phyloP scores from a whole-genome alignment of 2,888 invertebrate genomes.

The Tetanocera ferruginea region DNA sequence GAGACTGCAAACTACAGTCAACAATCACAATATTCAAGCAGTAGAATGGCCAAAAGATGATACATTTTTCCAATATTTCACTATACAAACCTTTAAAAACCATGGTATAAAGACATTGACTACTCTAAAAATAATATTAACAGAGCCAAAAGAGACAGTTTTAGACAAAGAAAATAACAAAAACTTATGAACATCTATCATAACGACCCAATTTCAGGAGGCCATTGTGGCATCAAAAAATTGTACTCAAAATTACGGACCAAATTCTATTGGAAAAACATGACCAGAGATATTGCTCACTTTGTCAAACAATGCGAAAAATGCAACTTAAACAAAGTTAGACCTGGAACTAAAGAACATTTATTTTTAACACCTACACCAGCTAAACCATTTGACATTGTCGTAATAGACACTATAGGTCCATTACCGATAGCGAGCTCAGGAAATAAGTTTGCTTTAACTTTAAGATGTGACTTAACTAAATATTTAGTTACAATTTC shows the following conservation, averaged over 20 bases:
- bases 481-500: constrained; percentile 46
- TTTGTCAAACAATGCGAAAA: constrained; percentile 36
- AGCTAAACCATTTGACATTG: constrained; percentile 40
- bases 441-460: constrained; percentile 42
- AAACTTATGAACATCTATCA: constrained; percentile 17
- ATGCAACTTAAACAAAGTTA: constrained; percentile 42
- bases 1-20: constrained; percentile 30
- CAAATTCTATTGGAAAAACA: constrained; percentile 41
- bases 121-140: constrained; percentile 27
- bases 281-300: too few relatives aligned
- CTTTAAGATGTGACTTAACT: constrained; percentile 48
- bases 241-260: constrained; percentile 38
- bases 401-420: constrained; percentile 48
- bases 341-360: constrained; percentile 36
- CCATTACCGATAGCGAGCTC: constrained; percentile 41
- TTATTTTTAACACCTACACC: too few relatives aligned
- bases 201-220: constrained; percentile 2
- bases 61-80: constrained; percentile 14
- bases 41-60: constrained; percentile 30
- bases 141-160: constrained; percentile 24
- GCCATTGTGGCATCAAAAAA: constrained; percentile 31
- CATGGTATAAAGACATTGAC: constrained; percentile 29
- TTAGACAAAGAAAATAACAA: neutral
- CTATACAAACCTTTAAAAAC: constrained; percentile 13
- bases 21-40: constrained; percentile 25